Evolutionary conservation across 1,140 invertebrate species (phyloP).

Genomic region (Papilio glaucus): DNA sequence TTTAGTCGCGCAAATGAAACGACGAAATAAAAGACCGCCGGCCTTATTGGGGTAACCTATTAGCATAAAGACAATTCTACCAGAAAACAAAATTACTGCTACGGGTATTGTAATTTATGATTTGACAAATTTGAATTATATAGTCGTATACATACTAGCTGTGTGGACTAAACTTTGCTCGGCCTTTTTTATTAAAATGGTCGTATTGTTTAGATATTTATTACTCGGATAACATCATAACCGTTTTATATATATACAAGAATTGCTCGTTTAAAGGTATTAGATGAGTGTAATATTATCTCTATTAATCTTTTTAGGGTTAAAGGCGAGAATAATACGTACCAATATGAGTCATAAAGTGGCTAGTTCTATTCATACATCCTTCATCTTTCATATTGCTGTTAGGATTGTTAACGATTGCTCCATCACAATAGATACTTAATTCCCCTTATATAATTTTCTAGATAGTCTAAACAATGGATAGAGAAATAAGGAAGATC

Average conservation of each 20-base stretch:
- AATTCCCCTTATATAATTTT: conserved; percentile 26
- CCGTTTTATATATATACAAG: too few species aligned
- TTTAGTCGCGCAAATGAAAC: not conserved
- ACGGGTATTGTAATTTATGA: too few species aligned
- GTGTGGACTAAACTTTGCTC: too few species aligned
- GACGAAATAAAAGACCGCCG: not conserved
- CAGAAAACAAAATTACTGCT: not conserved
- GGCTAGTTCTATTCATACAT: not conserved
- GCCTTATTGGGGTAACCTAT: too few species aligned
- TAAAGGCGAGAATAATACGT: too few species aligned
- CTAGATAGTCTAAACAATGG: conserved; percentile 19
- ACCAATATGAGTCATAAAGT: not conserved
- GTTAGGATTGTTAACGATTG: conserved; percentile 18
- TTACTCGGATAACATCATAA: too few species aligned
- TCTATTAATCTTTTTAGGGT: too few species aligned
- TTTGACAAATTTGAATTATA: too few species aligned
- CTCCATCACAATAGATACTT: conserved; percentile 36
- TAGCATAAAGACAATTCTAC: not conserved
- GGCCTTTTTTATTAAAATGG: not conserved
- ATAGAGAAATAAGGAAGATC: conserved; percentile 28
- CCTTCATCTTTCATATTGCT: conserved; percentile 25
- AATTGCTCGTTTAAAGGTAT: too few species aligned
- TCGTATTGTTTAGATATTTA: too few species aligned
- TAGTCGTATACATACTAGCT: too few species aligned
- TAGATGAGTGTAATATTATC: too few species aligned